Percentiles rank a stretch among this genome's conserved stretches.
Evolutionary conservation across 2,797 vertebrate species (phyloP).

Genomic region (Lagorchestes hirsutus): DNA sequence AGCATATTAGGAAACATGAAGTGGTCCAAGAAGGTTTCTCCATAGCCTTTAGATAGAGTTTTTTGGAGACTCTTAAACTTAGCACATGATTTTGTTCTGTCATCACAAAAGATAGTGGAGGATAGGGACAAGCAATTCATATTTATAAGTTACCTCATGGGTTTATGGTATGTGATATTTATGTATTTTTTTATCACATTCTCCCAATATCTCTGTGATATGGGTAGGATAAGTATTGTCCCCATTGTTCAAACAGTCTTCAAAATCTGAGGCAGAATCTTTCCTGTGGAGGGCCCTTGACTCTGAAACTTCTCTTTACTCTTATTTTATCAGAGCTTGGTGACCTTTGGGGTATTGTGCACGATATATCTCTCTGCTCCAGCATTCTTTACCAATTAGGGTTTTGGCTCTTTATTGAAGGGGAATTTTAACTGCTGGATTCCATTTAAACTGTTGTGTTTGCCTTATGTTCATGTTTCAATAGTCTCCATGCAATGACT

Average conservation of each 20-base stretch:
- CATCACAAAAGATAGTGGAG: neutral
- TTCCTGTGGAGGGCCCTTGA: neutral
- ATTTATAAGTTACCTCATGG: neutral
- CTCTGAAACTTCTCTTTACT: constrained; percentile 33
- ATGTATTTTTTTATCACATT: neutral
- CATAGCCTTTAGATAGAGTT: neutral
- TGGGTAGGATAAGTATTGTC: neutral
- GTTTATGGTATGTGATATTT: neutral
- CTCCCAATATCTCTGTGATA: neutral
- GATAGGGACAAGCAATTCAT: neutral
- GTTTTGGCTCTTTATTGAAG: neutral
- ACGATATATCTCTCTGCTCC: constrained; percentile 41
- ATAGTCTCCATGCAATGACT: neutral
- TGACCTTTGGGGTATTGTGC: constrained; percentile 1
- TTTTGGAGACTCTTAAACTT: neutral
- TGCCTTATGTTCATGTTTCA: constrained; percentile 31
- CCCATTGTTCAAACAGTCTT: neutral
- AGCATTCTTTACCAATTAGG: constrained; percentile 29
- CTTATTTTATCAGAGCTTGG: neutral
- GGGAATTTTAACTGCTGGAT: neutral
- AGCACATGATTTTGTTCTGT: neutral
- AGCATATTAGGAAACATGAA: neutral
- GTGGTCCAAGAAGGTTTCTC: neutral
- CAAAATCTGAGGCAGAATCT: neutral
- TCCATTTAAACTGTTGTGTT: constrained; percentile 31